Evolutionary conservation across 2,888 invertebrate genomes (phyloP).

Genomic region (Venustoraphidia nigricollis): DNA sequence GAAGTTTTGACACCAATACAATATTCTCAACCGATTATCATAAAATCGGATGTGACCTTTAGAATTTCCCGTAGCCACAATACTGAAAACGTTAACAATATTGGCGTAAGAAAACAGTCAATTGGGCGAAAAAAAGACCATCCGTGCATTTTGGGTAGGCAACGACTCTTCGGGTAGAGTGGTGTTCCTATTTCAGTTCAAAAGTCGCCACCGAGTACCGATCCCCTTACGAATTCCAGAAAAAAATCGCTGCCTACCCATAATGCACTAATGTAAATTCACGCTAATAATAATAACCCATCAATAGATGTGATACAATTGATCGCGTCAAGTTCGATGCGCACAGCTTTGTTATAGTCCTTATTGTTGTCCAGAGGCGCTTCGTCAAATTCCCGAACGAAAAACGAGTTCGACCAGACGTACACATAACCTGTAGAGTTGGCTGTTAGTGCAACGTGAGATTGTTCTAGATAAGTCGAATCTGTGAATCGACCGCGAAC

Average conservation of each 20-base stretch:
- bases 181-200: too few relatives aligned
- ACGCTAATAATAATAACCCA: neutral
- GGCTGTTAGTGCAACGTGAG: conserved; percentile 33
- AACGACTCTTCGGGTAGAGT: too few relatives aligned
- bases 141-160: too few relatives aligned
- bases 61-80: conserved; percentile 37
- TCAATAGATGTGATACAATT: neutral
- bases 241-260: too few relatives aligned
- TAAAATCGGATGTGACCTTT: conserved; percentile 41
- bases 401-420: conserved; percentile 34
- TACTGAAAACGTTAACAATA: conserved; percentile 20
- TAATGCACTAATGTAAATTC: too few relatives aligned
- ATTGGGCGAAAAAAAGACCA: too few relatives aligned
- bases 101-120: too few relatives aligned
- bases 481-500: conserved; percentile 32
- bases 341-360: conserved; percentile 33
- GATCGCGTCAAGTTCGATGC: conserved; percentile 17
- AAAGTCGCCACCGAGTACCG: too few relatives aligned
- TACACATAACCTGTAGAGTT: conserved; percentile 33
- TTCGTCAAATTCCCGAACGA: conserved; percentile 21
- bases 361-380: conserved; percentile 24
- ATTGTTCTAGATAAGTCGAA: conserved; percentile 33
- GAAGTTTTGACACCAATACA: conserved; percentile 39
- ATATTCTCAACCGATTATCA: conserved; percentile 35
- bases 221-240: too few relatives aligned